Percentiles rank a stretch among this genome's conserved stretches.
phyloP scores from a whole-genome alignment of 2,797 vertebrate species.

The Scolopax rusticola region DNA sequence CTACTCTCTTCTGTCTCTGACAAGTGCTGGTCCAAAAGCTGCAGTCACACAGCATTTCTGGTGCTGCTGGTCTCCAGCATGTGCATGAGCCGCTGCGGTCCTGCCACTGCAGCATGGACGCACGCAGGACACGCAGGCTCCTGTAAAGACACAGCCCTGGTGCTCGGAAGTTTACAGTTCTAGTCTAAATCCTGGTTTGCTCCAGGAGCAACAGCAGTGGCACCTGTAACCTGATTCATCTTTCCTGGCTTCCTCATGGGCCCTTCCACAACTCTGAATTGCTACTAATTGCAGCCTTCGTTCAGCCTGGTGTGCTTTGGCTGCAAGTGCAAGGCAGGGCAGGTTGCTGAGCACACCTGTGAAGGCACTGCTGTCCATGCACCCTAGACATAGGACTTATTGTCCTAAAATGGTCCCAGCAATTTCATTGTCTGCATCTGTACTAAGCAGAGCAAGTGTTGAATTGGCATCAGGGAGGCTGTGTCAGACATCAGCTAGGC shows the following conservation, averaged over 20 bases:
- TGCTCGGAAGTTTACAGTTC: background rate
- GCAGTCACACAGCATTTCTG: background rate
- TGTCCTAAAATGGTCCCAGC: background rate
- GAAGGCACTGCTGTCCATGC: background rate
- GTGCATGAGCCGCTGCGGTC: fast-evolving
- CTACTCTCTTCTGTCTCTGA: background rate
- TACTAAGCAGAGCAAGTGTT: background rate
- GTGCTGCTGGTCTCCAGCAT: background rate
- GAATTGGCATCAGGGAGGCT: background rate
- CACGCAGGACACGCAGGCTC: background rate
- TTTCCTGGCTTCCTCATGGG: background rate
- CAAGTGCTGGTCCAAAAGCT: background rate
- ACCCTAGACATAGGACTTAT: background rate
- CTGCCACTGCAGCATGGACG: fast-evolving
- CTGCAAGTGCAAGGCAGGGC: background rate
- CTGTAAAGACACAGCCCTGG: background rate
- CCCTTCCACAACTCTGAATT: background rate
- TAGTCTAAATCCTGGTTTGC: background rate
- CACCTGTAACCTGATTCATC: background rate
- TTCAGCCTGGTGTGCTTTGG: background rate
- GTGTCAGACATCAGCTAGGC: background rate
- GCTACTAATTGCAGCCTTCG: background rate
- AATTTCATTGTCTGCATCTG: background rate
- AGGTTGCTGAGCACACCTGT: background rate
- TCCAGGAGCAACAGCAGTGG: background rate